Evolutionary conservation across 2,888 invertebrate species (phyloP), one percentile per base, ranked within the genome.

Genomic region (Invenusta paracnida): DNA sequence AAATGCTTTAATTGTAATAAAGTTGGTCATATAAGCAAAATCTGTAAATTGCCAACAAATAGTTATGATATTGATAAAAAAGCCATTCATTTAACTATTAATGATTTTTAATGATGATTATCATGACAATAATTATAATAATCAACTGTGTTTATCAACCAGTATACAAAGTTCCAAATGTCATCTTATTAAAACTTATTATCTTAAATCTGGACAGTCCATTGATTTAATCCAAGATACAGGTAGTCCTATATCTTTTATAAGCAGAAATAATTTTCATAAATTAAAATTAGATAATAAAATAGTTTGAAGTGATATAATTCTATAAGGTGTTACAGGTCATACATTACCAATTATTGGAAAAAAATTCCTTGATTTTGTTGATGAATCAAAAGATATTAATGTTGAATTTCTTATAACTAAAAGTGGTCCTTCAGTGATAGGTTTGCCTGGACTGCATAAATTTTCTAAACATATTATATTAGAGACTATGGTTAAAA

Each of bases 181-280:
- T 48, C 79, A 79, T 79, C 29, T 79, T 23, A 79, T 11, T 5
- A 23, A 79, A 13, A 23, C 23, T 5, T 79, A 27, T 27, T 11
- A 11, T 23, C 5, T 79, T 27, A 25, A 5, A 11, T 79, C 79
- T 79, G 23, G 23, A 13, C 79, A 79, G 23, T 5, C 13, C 13
- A 11, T 79, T 11, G 79, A 79, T 11, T 23, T 79, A 11, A 79
- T 79, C 23, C 27, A 27, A 25, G 79, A 79, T 25, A 79, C 79
- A 79, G 79, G 79, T 25, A 79, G 79, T 27, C 79, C 79, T 11
- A 79, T 79, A 13, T 79, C 79, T 23, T 79, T 79, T 79, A 13
- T 79, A 28, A 11, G 13, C 5, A 27, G 25, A 23, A 11, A 11
- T 79, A 11, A 5, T 11, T 79, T 79, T 11, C 5, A 79, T 5